These are phyloP conservation scores for Phyllotreta cruciferae DNA, from an alignment of 2,888 invertebrate genomes.

Conservation along the genomic window DNA sequence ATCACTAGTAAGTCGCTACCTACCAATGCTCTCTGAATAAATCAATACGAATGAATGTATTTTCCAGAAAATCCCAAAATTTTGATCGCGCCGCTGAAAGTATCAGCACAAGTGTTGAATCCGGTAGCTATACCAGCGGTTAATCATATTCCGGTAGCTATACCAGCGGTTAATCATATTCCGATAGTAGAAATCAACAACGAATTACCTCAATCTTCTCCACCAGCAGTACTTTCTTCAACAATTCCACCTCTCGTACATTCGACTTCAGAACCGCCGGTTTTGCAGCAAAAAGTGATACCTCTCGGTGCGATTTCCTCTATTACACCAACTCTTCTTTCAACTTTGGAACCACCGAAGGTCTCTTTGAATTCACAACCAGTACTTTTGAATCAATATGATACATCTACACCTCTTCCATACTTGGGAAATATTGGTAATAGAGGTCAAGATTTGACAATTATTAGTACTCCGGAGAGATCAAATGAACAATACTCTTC, in stretches of 20 bases:
- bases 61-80: slow-evolving; percentile 41
- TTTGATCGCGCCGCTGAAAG: slow-evolving; percentile 37
- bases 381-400: no score
- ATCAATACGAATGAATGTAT: not conserved
- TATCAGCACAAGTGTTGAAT: slow-evolving; percentile 31
- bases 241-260: slow-evolving; percentile 9
- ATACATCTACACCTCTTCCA: no score
- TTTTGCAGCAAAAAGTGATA: no score
- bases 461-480: no score
- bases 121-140: slow-evolving; percentile 28
- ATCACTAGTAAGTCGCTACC: slow-evolving; percentile 48
- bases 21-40: not conserved
- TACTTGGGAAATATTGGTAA: no score
- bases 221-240: slow-evolving; percentile 7
- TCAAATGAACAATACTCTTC: no score
- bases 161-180: slow-evolving; percentile 1
- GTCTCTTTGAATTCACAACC: no score
- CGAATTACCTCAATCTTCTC: slow-evolving; percentile 22
- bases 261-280: not conserved
- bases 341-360: no score
- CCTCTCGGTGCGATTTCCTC: no score
- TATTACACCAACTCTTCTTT: no score
- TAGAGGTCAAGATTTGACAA: no score
- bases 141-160: slow-evolving; percentile 18
- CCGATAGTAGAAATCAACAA: slow-evolving; percentile 29